phyloP scores from a whole-genome alignment of 2,113 vertebrate genomes.

The Poecile atricapillus region DNA sequence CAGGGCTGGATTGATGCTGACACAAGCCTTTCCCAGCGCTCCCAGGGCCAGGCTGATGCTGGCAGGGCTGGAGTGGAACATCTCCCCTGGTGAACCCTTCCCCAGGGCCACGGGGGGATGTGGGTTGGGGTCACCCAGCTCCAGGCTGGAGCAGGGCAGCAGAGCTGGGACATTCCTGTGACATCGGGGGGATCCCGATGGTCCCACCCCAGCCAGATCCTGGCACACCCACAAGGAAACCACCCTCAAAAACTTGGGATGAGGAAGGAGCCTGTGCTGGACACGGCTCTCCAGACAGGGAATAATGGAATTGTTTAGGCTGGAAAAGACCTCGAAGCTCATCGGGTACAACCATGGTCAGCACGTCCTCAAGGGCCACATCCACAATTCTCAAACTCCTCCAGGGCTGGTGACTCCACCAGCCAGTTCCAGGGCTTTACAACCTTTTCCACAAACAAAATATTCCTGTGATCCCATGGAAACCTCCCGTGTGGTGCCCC shows the following conservation, averaged over 20 bases:
- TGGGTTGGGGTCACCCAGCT: not conserved
- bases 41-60: not conserved
- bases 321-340: not conserved
- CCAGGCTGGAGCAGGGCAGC: accelerated
- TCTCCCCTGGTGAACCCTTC: accelerated
- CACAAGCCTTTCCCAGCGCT: too few relatives aligned
- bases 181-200: not conserved
- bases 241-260: accelerated
- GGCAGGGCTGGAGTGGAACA: not conserved
- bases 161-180: accelerated
- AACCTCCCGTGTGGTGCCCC: accelerated
- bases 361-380: not conserved
- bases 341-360: not conserved
- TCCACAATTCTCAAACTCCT: accelerated
- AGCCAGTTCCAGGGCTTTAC: not conserved
- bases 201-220: not conserved
- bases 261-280: accelerated
- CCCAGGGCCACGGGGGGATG: accelerated
- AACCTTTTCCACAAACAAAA: accelerated
- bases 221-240: not conserved
- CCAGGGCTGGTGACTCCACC: not conserved
- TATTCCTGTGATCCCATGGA: accelerated
- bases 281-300: accelerated
- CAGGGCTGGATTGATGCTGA: accelerated
- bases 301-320: not conserved